phyloP scores from a whole-genome alignment of 2,113 vertebrate genomes.

The Dipodomys merriami region DNA sequence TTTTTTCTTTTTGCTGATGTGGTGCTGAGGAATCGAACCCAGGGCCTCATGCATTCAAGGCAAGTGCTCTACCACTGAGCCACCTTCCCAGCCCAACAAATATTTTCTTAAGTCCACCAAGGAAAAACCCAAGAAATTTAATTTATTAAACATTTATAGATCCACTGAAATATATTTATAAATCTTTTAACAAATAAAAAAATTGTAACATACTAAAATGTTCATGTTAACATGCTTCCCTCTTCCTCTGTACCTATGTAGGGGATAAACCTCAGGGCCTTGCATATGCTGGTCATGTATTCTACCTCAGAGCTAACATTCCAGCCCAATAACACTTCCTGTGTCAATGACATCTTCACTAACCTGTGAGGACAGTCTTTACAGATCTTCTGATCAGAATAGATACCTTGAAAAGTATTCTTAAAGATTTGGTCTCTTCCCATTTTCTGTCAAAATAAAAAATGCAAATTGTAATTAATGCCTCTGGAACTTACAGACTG shows the following conservation, averaged over 20 bases:
- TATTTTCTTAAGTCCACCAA: constrained; percentile 12
- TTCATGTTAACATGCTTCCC: constrained; percentile 15
- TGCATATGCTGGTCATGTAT: neutral
- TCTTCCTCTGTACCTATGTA: neutral
- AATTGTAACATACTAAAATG: neutral
- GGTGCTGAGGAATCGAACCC: too few relatives aligned
- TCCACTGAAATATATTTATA: neutral
- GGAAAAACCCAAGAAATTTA: constrained; percentile 53
- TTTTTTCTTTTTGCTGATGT: too few relatives aligned
- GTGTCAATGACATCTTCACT: constrained; percentile 50
- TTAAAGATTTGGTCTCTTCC: constrained; percentile 99
- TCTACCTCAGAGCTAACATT: neutral
- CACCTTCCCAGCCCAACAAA: too few relatives aligned
- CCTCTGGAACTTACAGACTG: neutral
- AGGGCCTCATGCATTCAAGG: too few relatives aligned
- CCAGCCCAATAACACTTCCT: neutral
- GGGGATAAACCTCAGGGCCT: neutral
- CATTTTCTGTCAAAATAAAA: constrained; percentile 92
- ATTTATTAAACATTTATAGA: constrained; percentile 2
- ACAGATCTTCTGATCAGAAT: constrained; percentile 99
- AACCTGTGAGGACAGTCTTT: constrained; percentile 99
- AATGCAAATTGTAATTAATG: constrained; percentile 62
- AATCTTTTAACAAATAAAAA: constrained; percentile 39
- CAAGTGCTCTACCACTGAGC: too few relatives aligned
- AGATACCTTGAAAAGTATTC: constrained; percentile 99